Evolutionary conservation across 2,113 vertebrate species (phyloP).

Genomic region (Cranoglanis bouderius): DNA sequence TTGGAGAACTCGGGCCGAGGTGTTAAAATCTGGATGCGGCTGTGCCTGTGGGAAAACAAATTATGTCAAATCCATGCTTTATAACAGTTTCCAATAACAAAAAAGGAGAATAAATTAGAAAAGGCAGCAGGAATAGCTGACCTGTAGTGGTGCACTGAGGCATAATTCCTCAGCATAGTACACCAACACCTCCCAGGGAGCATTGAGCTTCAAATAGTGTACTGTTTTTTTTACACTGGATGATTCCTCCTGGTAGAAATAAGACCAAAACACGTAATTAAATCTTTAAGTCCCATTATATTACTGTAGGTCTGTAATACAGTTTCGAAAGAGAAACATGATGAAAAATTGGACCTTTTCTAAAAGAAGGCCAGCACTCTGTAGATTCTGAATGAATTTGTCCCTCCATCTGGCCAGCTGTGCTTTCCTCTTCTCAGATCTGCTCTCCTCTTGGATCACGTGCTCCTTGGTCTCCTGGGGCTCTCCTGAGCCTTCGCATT

Average conservation of each 20-base stretch:
- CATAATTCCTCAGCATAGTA: constrained; percentile 74
- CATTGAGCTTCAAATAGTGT: constrained; percentile 74
- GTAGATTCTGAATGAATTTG: constrained; percentile 72
- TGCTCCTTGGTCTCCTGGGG: background rate
- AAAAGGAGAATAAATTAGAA: background rate
- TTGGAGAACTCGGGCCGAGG: constrained; percentile 64
- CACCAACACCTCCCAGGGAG: constrained; percentile 73
- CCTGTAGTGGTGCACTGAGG: constrained; percentile 74
- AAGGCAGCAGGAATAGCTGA: constrained; percentile 45
- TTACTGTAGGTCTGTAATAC: background rate
- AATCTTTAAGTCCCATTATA: background rate
- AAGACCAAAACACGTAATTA: background rate
- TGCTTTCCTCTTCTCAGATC: constrained; percentile 66
- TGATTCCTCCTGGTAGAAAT: constrained; percentile 72
- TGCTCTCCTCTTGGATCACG: constrained; percentile 59
- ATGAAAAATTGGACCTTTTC: constrained; percentile 68
- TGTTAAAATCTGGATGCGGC: constrained; percentile 69
- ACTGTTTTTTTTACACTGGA: constrained; percentile 70
- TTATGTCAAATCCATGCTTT: background rate
- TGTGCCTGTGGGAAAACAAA: constrained; percentile 66
- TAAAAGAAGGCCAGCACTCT: constrained; percentile 66
- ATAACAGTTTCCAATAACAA: background rate
- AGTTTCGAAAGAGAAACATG: background rate
- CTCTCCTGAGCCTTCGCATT: constrained; percentile 37
- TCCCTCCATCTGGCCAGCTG: constrained; percentile 66